A percentile compares a stretch with the other conserved stretches of the same genome.
Evolutionary conservation across 2,888 invertebrate genomes (phyloP).

Genomic region (Ischnura elegans): DNA sequence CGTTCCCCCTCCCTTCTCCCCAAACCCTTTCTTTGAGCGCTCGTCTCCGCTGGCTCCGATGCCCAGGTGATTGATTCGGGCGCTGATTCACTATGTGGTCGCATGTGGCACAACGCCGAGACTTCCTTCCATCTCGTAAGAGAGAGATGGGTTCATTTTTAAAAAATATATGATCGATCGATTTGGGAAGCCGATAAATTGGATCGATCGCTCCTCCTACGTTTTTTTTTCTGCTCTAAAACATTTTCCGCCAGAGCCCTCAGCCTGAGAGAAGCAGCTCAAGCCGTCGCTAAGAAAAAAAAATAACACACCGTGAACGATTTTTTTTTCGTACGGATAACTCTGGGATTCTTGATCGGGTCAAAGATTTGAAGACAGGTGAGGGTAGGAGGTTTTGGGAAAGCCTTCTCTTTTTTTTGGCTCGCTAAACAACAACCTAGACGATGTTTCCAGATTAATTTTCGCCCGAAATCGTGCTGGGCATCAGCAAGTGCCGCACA

Average conservation of each 20-base stretch:
- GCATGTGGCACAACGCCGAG: background rate
- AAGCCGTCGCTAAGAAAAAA: background rate
- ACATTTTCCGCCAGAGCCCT: background rate
- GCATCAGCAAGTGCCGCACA: constrained; percentile 29
- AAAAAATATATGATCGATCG: constrained; percentile 23
- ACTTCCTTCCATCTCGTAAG: background rate
- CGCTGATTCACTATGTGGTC: constrained; percentile 49
- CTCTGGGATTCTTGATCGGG: background rate
- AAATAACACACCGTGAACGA: background rate
- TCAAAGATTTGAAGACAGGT: background rate
- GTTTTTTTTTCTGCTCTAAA: background rate
- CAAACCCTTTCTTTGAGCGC: background rate
- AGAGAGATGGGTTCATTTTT: background rate
- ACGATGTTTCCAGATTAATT: constrained; percentile 47
- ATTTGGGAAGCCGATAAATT: constrained; percentile 63
- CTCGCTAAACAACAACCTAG: constrained; percentile 26
- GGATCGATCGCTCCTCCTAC: constrained; percentile 52
- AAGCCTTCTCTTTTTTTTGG: background rate
- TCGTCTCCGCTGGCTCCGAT: constrained; percentile 12
- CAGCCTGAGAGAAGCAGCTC: background rate
- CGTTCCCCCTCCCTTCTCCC: background rate
- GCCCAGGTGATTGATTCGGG: constrained; percentile 60
- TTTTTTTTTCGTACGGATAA: background rate
- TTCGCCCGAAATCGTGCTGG: background rate
- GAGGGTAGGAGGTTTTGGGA: background rate